Evolutionary conservation across 2,888 invertebrate species (phyloP).

Genomic region (Hemaris fuciformis): DNA sequence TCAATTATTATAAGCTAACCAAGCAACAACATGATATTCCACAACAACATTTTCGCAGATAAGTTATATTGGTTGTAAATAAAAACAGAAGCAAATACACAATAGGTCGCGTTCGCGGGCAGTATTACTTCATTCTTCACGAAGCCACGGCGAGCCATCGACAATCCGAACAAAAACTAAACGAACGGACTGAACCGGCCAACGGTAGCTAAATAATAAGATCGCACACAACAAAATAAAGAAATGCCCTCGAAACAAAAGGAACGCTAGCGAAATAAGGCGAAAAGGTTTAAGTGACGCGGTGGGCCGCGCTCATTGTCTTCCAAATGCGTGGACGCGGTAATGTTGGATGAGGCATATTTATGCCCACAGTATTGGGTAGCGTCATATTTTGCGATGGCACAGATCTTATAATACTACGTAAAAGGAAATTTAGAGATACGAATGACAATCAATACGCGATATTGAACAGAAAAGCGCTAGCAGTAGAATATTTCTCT

Average conservation of each 20-base stretch:
- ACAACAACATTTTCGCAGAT: not conserved
- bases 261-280: slow-evolving; percentile 77
- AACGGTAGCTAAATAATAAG: slow-evolving; percentile 82
- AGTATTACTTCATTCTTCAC: slow-evolving; percentile 76
- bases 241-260: slow-evolving; percentile 76
- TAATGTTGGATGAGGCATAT: slow-evolving; percentile 47
- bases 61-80: slow-evolving; percentile 24
- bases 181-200: slow-evolving; percentile 66
- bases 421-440: no score
- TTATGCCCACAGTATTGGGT: not conserved
- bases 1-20: no score
- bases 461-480: no score
- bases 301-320: slow-evolving; percentile 76
- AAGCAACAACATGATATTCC: not conserved
- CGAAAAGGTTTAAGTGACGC: slow-evolving; percentile 79
- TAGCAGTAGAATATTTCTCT: no score
- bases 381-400: not conserved
- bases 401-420: no score
- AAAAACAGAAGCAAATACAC: slow-evolving; percentile 70
- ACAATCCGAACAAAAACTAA: slow-evolving; percentile 72
- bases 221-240: slow-evolving; percentile 80
- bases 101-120: slow-evolving; percentile 69
- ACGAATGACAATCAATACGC: no score
- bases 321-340: slow-evolving; percentile 30
- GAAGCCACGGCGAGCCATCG: slow-evolving; percentile 30